Base-by-base conservation (phyloP, 2,888 invertebrate species). In the Stramonita haemastoma region DNA sequence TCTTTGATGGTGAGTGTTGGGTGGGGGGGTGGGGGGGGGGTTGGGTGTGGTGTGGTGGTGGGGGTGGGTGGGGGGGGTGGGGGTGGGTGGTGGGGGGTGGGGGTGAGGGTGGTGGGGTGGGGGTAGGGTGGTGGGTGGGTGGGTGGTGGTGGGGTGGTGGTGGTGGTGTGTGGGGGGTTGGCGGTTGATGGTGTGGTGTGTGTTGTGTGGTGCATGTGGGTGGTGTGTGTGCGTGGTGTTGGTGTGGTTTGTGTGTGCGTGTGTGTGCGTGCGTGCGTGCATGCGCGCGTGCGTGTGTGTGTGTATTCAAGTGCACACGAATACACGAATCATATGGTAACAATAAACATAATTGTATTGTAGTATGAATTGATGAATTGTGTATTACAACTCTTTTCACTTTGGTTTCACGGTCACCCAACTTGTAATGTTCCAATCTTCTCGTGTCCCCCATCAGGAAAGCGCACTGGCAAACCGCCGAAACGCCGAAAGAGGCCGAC, bases 21-120 rank as follows among this genome's bases (percentile, higher is more conserved):
- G 60, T 60, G 60, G 4, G 15, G 1, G 22, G 4, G 22, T 60
- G 4, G 4, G 60, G 13, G 4, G 60, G 4, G 15, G 60, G 15
- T 8, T 15, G 15, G 60, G 60, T 60, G 60, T 60, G 60, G 13
- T 57, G 13, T 60, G 13, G 13, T 60, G 19, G 13, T 15, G 15
- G 4, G 60, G 4, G 60, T 15, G 15, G 4, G 60, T 60, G 60
- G 4, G 60, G 13, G n/a, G 8, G 57, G 57, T 57, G 57, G 8
- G 57, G 57, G 8, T 17, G 15, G 57, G 8, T 57, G 57, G 8
- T 8, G 57, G 8, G 57, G 60, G 60, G 88, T 81, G 79, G 26
- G 11, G 70, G 60, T 88, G 79, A 26, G 88, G 88, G 81, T 34
- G 60, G 88, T 60, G 56, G 5, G 22, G 70, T 70, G 11, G 70